Conservation (phyloP, 2,888 invertebrate species). For the Dioctria rufipes region DNA sequence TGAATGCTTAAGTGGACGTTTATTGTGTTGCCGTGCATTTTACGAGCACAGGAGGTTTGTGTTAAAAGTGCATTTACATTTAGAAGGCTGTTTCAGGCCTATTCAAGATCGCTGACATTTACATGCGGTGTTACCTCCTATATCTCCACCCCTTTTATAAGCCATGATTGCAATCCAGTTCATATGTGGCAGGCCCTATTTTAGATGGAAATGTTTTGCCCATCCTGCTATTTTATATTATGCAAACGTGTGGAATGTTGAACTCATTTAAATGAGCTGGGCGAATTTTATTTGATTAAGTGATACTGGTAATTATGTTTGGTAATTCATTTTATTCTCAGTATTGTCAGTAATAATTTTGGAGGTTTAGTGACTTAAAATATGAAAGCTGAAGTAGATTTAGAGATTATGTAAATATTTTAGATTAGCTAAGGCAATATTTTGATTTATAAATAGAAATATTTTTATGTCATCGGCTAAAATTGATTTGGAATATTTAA, state of each 20-base stretch:
- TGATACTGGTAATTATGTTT: too few relatives aligned
- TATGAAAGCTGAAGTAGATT: too few relatives aligned
- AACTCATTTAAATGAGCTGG: neutral
- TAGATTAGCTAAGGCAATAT: too few relatives aligned
- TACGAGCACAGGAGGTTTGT: constrained; percentile 53
- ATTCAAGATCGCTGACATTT: constrained; percentile 16
- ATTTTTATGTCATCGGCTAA: too few relatives aligned
- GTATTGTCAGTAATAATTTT: too few relatives aligned
- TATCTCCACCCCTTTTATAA: constrained; percentile 50
- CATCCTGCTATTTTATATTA: neutral
- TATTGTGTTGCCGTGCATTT: constrained; percentile 54
- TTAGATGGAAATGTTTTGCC: neutral
- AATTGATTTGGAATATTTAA: too few relatives aligned
- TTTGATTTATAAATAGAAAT: too few relatives aligned
- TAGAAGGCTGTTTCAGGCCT: constrained; percentile 31
- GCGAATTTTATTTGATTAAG: neutral
- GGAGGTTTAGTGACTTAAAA: too few relatives aligned
- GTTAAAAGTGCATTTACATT: constrained; percentile 56
- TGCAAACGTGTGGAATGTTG: neutral
- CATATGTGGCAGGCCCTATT: neutral
- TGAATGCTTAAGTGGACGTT: constrained; percentile 55
- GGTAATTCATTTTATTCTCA: too few relatives aligned
- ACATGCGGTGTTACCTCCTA: constrained; percentile 50
- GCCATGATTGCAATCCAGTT: neutral
- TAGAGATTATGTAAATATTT: too few relatives aligned